Evolutionary conservation across 2,797 vertebrate species (phyloP), one percentile per base, ranked within the genome.

Genomic region (Catostomus latipinnis): DNA sequence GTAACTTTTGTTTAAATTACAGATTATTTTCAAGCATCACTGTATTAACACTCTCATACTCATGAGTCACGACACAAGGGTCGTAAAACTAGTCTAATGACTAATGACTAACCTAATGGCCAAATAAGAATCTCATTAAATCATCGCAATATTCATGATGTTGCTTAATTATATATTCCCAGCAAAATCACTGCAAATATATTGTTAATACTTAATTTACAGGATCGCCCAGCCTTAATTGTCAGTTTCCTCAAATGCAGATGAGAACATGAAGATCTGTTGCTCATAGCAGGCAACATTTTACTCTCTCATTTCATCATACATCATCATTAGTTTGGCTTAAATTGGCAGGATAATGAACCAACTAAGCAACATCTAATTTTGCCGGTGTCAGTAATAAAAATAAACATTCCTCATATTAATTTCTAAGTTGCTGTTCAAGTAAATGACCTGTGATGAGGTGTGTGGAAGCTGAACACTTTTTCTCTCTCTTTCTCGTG

Each of bases 311-410:
- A 5, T 61, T 78, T 61, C 67, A 78, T 78, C 57, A 78, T 78
- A 71, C 76, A 78, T 78, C 76, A 78, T 71, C 76, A 71, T 78
- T 78, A 78, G 76, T 62, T 78, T 58, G 53, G 48, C 48, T 69
- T 70, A 62, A 62, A 78, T 71, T 78, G 67, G 48, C 46, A 48
- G 22, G 57, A 71, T 78, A 63, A 78, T 78, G 76, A 78, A 61
- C 66, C 76, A 78, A 45, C 67, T 70, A 78, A 71, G 14, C 67
- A 78, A 78, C 57, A 78, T 78, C 67, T 71, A 43, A 77, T 78
- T 60, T 77, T 62, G 71, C 34, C 45, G 67, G n/a, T 71, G 76
- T 78, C 76, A 70, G 67, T 62, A 71, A 60, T 62, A 78, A 71
- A 78, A 57, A 71, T 62, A 54, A 69, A 78, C 49, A 78, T 71